A percentile compares a stretch with the other conserved stretches of the same genome.
phyloP scores from a whole-genome alignment of 2,797 vertebrate species.

The Steatocranus sp. region DNA sequence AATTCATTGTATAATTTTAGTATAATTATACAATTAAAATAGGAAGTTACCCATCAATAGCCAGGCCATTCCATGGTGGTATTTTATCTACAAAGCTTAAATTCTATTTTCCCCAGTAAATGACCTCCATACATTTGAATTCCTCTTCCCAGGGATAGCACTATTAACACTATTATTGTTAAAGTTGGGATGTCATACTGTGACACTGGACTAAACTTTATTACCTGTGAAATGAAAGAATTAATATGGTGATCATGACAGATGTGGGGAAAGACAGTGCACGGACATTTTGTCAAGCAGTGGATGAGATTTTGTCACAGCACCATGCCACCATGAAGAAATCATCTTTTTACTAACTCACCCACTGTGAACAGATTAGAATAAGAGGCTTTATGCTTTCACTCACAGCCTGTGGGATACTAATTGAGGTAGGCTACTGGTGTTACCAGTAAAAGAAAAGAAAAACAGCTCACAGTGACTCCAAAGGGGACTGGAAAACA shows the following conservation, averaged over 20 bases:
- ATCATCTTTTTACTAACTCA: conserved; percentile 44
- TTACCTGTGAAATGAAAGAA: conserved; percentile 77
- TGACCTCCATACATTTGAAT: conserved; percentile 6
- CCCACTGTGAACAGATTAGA: conserved; percentile 66
- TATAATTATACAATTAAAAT: not conserved
- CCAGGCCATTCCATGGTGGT: not conserved
- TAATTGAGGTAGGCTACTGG: conserved; percentile 57
- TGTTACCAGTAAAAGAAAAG: conserved; percentile 23
- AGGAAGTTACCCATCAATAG: not conserved
- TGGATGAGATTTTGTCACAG: conserved; percentile 28
- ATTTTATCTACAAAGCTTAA: not conserved
- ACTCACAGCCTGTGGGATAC: conserved; percentile 55
- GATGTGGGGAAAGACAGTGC: not conserved
- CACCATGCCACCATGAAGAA: conserved; percentile 34
- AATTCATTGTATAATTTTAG: not conserved
- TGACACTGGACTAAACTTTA: conserved; percentile 66
- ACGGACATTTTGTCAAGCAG: conserved; percentile 10
- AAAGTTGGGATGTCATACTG: conserved; percentile 38
- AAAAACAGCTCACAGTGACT: not conserved
- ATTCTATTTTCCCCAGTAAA: conserved; percentile 6
- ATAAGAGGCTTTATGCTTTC: conserved; percentile 47
- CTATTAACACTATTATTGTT: conserved; percentile 39
- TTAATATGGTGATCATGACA: conserved; percentile 61
- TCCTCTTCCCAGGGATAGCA: not conserved
- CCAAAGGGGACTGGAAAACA: conserved; percentile 10